Base-by-base conservation (phyloP, 2,113 vertebrate species). In the Dipodomys ordii region DNA sequence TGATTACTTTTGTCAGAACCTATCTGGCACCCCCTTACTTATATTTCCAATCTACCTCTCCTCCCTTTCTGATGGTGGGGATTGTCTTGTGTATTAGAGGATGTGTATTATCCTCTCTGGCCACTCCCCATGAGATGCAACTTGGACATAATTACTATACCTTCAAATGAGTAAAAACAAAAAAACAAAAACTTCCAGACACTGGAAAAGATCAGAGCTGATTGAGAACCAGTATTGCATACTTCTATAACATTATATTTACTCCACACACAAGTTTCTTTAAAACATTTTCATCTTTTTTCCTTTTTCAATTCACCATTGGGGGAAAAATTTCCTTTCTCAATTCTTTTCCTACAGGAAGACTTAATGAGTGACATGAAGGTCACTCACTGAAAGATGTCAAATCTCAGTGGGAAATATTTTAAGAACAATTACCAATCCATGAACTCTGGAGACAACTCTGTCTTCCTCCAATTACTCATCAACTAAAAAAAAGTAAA, bases 71-170 rank as follows among this genome's bases (percentile, higher is more conserved):
- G 10, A 6, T 32, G 13, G 28, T 9, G 16, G 35, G 10, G 49
- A 67, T 15, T 7, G 15, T 71, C 20, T 23, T 46, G 25, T 23
- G 8, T 9, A 60, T 18, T 35, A 44, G 5, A 35, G 23, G 4
- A 16, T n/a, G 3, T 87, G 39, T 65, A 91, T 6, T 6, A 18
- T 30, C 44, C 6, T 25, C 28, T 18, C 49, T 76, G 57, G 19
- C 25, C n/a, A 23, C 18, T n/a, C 2, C 19, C n/a, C 16, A 5
- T 30, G 76, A 13, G n/a, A 15, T 57, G 11, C 1, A 0, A 0
- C 12, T 22, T 15, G 0, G n/a, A n/a, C 62, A 22, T 11, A 0
- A 81, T 13, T 8, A 19, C 65, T 1, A 7, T 12, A 35, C 16
- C 2, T 9, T 35, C 12, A 32, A 25, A 44, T 23, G 3, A 0